phyloP scores from a whole-genome alignment of 2,888 invertebrate genomes.

The Acanthosepion esculentum region DNA sequence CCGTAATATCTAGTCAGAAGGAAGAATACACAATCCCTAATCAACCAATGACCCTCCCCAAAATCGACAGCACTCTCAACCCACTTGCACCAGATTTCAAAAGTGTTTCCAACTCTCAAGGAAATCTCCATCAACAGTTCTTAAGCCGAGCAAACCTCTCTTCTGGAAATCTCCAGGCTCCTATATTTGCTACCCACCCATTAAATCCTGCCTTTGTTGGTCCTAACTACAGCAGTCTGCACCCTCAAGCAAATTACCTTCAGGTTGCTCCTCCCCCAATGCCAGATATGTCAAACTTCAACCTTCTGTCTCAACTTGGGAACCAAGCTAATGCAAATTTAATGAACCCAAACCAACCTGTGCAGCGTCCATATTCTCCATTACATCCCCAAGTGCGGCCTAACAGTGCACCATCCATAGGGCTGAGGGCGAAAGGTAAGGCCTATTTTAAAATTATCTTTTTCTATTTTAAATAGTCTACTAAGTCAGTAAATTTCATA shows the following conservation, averaged over 20 bases:
- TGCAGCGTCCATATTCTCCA: constrained; percentile 64
- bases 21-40: constrained; percentile 73
- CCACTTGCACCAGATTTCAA: constrained; percentile 86
- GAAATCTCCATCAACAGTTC: constrained; percentile 44
- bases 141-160: constrained; percentile 41
- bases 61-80: constrained; percentile 80
- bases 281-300: constrained; percentile 43
- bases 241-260: constrained; percentile 54
- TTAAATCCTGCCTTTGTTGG: constrained; percentile 37
- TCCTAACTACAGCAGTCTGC: constrained; percentile 8
- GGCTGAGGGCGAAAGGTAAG: constrained; percentile 70
- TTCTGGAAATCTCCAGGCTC: constrained; percentile 36
- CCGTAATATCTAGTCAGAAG: constrained; percentile 58
- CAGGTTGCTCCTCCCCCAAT: constrained; percentile 58
- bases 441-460: background rate
- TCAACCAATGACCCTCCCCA: constrained; percentile 74
- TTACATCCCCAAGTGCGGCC: constrained; percentile 66
- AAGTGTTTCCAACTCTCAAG: constrained; percentile 57
- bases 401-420: constrained; percentile 70
- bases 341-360: constrained; percentile 54
- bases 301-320: constrained; percentile 36
- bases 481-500: too few species aligned
- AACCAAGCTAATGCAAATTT: constrained; percentile 38
- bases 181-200: constrained; percentile 37
- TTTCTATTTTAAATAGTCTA: too few species aligned